A percentile compares a stretch with the other conserved stretches of the same genome.
These are phyloP conservation scores for Heloderma charlesbogerti DNA, from an alignment of 2,113 vertebrate genomes.

Conservation along the genomic window DNA sequence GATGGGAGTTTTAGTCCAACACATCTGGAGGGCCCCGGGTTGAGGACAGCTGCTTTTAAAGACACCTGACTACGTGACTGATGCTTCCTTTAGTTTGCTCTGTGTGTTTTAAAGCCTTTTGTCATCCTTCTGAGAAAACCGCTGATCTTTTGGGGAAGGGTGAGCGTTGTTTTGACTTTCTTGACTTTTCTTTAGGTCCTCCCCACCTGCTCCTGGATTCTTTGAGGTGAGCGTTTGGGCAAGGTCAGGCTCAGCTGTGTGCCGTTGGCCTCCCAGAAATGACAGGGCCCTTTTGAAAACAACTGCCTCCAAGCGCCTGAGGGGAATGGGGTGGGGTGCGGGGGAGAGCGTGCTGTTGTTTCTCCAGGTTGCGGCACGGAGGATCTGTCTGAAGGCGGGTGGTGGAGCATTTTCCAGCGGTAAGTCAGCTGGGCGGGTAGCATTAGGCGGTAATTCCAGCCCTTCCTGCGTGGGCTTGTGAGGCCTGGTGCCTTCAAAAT, in stretches of 20 bases:
- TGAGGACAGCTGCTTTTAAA: no score
- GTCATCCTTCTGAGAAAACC: neutral
- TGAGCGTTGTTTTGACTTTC: neutral
- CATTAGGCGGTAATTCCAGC: neutral
- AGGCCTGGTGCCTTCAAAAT: neutral
- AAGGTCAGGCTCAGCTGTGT: slow-evolving; percentile 1
- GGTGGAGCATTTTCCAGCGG: neutral
- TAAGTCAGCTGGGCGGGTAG: slow-evolving; percentile 17
- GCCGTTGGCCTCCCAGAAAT: neutral
- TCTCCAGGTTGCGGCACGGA: neutral
- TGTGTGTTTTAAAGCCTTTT: neutral
- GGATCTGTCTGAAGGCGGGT: neutral
- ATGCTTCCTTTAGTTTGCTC: no score
- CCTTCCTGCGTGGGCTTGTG: neutral
- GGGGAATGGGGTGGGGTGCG: neutral
- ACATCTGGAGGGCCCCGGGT: no score
- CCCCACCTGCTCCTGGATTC: slow-evolving; percentile 1
- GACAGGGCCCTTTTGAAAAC: neutral
- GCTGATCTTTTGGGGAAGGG: slow-evolving; percentile 8
- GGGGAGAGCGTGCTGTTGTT: neutral
- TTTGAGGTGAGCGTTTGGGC: slow-evolving; percentile 18
- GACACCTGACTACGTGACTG: no score
- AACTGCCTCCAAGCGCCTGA: neutral
- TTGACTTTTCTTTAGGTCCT: neutral
- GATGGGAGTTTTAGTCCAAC: no score